Evolutionary conservation across 1,140 invertebrate genomes (phyloP).

Genomic region (Aleiodes sp.): DNA sequence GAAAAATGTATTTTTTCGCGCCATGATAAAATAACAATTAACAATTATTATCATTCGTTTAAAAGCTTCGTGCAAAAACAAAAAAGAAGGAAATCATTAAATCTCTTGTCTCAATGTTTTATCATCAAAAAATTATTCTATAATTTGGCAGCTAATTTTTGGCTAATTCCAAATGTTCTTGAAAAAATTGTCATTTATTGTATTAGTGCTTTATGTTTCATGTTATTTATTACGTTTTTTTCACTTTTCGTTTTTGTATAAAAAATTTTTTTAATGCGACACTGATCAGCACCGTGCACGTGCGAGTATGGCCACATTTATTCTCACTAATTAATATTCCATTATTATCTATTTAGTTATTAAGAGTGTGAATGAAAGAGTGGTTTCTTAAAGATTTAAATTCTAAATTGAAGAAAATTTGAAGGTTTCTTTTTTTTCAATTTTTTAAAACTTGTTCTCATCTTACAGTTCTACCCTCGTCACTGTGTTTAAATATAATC

Average conservation of each 20-base stretch:
- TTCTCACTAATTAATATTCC: background rate
- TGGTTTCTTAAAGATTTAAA: background rate
- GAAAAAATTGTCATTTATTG: conserved; percentile 14
- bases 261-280: conserved; percentile 7
- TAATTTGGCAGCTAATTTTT: conserved; percentile 37
- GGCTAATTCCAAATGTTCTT: conserved; percentile 28
- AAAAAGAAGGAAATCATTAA: too few species aligned
- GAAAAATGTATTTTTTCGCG: too few species aligned
- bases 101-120: background rate
- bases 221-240: background rate
- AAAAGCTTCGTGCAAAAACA: conserved; percentile 3
- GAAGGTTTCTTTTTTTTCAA: background rate
- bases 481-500: background rate
- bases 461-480: background rate
- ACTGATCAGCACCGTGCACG: background rate
- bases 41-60: background rate
- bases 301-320: conserved; percentile 4
- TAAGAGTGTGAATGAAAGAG: conserved; percentile 4
- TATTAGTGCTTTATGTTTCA: conserved; percentile 13
- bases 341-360: background rate
- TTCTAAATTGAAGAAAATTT: background rate
- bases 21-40: background rate
- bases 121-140: background rate
- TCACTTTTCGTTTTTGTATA: background rate
- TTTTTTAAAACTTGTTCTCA: too few species aligned